These are phyloP conservation scores for Bucorvus abyssinicus DNA, from an alignment of 2,797 vertebrate species.

Conservation along the genomic window DNA sequence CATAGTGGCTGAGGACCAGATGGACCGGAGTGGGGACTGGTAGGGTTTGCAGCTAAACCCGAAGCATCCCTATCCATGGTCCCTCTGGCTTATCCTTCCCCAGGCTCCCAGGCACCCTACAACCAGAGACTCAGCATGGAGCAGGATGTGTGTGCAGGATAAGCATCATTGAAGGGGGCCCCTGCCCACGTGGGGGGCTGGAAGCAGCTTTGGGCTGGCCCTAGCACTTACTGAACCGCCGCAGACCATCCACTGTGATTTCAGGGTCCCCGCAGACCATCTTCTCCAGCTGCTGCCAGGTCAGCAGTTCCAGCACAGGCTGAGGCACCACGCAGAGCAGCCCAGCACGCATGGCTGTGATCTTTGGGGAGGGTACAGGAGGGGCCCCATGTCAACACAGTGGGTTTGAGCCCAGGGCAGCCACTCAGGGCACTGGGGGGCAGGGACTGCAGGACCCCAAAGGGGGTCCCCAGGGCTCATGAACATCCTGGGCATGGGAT, in stretches of 20 bases:
- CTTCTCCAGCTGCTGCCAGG: slow-evolving; percentile 96
- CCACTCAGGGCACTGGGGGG: not conserved
- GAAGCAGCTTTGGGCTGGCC: not conserved
- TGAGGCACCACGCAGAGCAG: slow-evolving; percentile 93
- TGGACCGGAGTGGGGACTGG: not conserved
- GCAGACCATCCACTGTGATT: slow-evolving; percentile 88
- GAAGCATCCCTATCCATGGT: not conserved
- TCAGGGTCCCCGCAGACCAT: slow-evolving; percentile 92
- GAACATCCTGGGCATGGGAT: not conserved
- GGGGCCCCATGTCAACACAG: rapidly evolving
- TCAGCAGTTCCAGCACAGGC: slow-evolving; percentile 91
- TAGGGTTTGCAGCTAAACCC: not conserved
- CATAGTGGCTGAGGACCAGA: not conserved
- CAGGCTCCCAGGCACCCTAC: not conserved
- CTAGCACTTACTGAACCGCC: slow-evolving; percentile 86
- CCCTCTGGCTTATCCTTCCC: not conserved
- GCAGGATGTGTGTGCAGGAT: not conserved
- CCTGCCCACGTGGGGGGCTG: rapidly evolving
- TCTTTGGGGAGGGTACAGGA: slow-evolving; percentile 60
- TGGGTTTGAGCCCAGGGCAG: not conserved
- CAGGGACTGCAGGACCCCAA: not conserved
- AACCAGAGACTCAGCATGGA: not conserved
- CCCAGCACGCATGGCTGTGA: slow-evolving; percentile 89
- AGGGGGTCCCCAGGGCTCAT: not conserved
- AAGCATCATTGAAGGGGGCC: rapidly evolving